Percentiles rank a stretch among this genome's conserved stretches.
Conservation (phyloP, 2,797 vertebrate genomes). For the Neosilurus hyrtlii region DNA sequence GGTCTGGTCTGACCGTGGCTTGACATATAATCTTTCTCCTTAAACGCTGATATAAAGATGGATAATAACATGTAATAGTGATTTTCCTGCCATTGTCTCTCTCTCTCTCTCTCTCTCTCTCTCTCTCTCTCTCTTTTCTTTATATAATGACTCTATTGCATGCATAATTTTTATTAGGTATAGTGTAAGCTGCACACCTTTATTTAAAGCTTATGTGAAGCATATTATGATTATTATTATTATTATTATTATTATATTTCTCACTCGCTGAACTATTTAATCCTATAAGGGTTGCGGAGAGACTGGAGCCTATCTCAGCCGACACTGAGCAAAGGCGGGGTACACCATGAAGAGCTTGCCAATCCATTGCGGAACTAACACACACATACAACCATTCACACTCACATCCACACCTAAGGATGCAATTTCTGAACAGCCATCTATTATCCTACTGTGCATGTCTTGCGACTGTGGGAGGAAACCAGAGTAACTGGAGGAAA, state of each 20-base stretch:
- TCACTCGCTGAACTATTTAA: too few species aligned
- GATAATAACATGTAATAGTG: constrained; percentile 76
- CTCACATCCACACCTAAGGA: too few species aligned
- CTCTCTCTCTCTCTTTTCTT: background rate
- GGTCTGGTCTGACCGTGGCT: constrained; percentile 74
- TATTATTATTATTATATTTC: background rate
- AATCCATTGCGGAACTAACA: too few species aligned
- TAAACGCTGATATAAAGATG: constrained; percentile 81
- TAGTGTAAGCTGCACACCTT: background rate
- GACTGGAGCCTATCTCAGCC: too few species aligned
- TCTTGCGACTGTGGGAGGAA: too few species aligned
- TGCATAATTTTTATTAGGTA: background rate
- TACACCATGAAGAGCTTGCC: too few species aligned
- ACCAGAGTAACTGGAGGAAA: too few species aligned
- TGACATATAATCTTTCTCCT: constrained; percentile 82
- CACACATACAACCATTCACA: too few species aligned
- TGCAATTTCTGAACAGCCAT: too few species aligned
- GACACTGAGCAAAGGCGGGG: too few species aligned
- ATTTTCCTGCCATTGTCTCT: constrained; percentile 62
- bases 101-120: background rate
- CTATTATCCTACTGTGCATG: too few species aligned
- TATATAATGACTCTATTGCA: background rate
- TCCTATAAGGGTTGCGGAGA: too few species aligned
- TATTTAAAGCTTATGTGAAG: background rate
- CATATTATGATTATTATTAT: background rate